These are phyloP conservation scores for Pluvialis apricaria DNA, from an alignment of 2,113 vertebrate species.

Conservation along the genomic window DNA sequence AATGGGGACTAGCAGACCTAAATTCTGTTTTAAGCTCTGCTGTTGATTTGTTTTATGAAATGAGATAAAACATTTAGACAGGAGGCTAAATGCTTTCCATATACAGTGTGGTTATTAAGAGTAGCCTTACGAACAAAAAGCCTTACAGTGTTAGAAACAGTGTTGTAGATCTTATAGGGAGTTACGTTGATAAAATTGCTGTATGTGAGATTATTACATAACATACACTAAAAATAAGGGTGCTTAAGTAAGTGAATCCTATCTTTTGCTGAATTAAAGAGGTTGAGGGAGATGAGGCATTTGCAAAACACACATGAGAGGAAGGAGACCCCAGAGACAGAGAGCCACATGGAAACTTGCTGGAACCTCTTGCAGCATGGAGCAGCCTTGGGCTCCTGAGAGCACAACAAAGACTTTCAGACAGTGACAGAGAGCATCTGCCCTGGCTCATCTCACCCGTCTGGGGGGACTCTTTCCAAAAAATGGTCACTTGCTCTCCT, in stretches of 20 bases:
- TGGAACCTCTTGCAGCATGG: rapidly evolving
- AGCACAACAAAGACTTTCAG: background rate
- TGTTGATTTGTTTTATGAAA: background rate
- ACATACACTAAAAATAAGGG: background rate
- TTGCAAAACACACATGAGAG: background rate
- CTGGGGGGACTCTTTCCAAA: background rate
- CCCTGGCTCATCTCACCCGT: background rate
- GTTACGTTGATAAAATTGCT: background rate
- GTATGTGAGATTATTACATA: background rate
- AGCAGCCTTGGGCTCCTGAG: background rate
- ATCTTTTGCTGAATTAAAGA: background rate
- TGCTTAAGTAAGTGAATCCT: background rate
- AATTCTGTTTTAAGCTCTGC: background rate
- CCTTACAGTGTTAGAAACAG: background rate
- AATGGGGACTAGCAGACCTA: background rate
- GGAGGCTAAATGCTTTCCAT: background rate
- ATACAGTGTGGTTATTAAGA: background rate
- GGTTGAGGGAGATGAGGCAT: background rate
- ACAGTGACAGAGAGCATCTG: background rate
- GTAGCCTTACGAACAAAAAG: background rate
- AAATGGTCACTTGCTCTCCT: background rate
- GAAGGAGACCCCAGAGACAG: background rate
- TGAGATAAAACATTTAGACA: background rate
- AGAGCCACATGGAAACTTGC: background rate
- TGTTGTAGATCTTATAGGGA: background rate